Conservation (phyloP, 2,113 vertebrate genomes). For the Podocnemis expansa region DNA sequence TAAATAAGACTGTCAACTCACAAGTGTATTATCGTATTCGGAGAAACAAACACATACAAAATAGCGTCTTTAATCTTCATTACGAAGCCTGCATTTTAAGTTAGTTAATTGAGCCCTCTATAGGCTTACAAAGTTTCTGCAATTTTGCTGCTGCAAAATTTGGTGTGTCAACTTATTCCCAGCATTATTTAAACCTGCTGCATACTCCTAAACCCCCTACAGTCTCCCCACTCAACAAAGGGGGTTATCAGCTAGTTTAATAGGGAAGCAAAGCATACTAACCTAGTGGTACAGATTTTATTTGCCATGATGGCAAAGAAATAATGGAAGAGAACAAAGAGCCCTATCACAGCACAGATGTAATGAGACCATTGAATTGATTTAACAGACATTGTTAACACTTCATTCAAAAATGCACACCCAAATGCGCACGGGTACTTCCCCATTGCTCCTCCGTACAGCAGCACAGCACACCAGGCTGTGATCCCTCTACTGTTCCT, state of each 20-base stretch:
- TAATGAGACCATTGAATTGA: background rate
- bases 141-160: background rate
- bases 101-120: background rate
- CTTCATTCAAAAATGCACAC: background rate
- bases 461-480: background rate
- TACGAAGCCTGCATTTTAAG: background rate
- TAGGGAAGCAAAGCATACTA: background rate
- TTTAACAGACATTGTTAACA: background rate
- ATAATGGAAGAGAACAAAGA: background rate
- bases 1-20: background rate
- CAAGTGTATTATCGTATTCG: accelerated
- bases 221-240: accelerated
- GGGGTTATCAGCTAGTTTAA: background rate
- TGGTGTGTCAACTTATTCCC: background rate
- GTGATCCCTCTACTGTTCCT: background rate
- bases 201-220: background rate
- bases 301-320: background rate
- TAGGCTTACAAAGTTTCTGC: background rate
- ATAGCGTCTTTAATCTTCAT: background rate
- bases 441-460: background rate
- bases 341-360: background rate
- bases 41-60: background rate
- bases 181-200: background rate
- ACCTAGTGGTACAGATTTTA: background rate
- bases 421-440: background rate